Base-by-base conservation (phyloP, 2,797 vertebrate genomes). In the Gadopsis marmoratus region DNA sequence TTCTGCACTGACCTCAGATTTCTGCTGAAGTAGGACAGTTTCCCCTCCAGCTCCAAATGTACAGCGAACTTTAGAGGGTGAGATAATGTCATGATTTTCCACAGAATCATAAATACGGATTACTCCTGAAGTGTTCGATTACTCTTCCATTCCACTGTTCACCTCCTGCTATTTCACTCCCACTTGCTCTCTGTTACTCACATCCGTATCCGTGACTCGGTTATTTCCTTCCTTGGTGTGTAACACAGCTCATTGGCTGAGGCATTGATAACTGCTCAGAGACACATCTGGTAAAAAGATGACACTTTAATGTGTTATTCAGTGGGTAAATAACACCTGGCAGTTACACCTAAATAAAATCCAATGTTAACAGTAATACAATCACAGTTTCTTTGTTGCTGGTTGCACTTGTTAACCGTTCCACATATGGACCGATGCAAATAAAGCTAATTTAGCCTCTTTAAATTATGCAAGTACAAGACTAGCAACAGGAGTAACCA, bases 231-330 rank as follows among this genome's bases (percentile, higher is more conserved):
- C 55, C 21, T 67, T 4, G 5, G 65, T 43, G 45, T 70, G 37
- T 76, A 74, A 72, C 66, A 78, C 68, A 43, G 50, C 43, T 65
- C 86, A 51, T 74, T 85, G 77, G 78, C 84, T 74, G 79, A 84
- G 84, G 89, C 89, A 92, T 93, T 89, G 88, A 90, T 86, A 74
- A 83, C 66, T 64, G 29, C 82, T 76, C 47, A 54, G 50, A 77
- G 55, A 78, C 94, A 95, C 95, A 96, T 95, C 96, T 95, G 79
- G 37, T 67, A 13, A 94, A 96, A 95, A 94, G 87, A 92, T 95
- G 93, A 92, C 92, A 66, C 63, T 45, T 76, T 39, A 23, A 81
- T 16, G 76, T n/a, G 51, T 37, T 86, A 17, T 74, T 74, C 95
- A 95, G 93, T 91, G 92, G 92, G 93, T 95, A 93, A 95, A 92